Conservation (phyloP, 2,888 invertebrate genomes). For the Nephrotoma appendiculata region DNA sequence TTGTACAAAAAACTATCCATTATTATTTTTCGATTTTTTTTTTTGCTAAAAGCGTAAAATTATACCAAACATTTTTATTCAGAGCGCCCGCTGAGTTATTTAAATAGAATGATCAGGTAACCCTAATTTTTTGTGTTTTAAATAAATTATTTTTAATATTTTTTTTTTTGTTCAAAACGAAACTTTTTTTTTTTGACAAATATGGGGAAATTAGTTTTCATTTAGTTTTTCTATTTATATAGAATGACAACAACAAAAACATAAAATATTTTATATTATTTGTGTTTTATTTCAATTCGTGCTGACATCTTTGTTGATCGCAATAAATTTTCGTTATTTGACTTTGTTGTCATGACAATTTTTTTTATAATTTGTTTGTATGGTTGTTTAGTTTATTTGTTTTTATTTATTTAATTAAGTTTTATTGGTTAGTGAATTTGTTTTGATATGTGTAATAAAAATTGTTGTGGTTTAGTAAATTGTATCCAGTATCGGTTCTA, state of each 20-base stretch:
- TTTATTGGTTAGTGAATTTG: too few relatives aligned
- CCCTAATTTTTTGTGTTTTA: conserved; percentile 1
- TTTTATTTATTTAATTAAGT: too few relatives aligned
- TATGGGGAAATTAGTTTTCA: conserved; percentile 2
- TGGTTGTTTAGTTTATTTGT: too few relatives aligned
- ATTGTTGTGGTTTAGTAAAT: too few relatives aligned
- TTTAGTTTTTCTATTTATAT: neutral
- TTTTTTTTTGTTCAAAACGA: neutral
- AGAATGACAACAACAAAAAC: neutral
- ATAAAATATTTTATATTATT: neutral
- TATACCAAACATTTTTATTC: conserved; percentile 1
- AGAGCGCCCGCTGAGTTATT: conserved; percentile 1
- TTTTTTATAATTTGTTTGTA: too few relatives aligned
- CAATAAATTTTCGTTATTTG: neutral
- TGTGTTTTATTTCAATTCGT: neutral
- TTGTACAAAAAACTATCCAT: neutral
- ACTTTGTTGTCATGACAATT: neutral
- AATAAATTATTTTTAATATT: neutral
- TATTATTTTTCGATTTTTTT: neutral
- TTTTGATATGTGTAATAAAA: too few relatives aligned
- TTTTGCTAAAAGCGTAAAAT: conserved; percentile 2
- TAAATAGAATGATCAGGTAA: conserved; percentile 4
- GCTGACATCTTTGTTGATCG: conserved; percentile 1
- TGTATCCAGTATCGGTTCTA: too few relatives aligned
- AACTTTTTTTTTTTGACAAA: conserved; percentile 3